These are phyloP conservation scores for Oreamnos americanus DNA, from an alignment of 2,113 vertebrate genomes.

Conservation along the genomic window DNA sequence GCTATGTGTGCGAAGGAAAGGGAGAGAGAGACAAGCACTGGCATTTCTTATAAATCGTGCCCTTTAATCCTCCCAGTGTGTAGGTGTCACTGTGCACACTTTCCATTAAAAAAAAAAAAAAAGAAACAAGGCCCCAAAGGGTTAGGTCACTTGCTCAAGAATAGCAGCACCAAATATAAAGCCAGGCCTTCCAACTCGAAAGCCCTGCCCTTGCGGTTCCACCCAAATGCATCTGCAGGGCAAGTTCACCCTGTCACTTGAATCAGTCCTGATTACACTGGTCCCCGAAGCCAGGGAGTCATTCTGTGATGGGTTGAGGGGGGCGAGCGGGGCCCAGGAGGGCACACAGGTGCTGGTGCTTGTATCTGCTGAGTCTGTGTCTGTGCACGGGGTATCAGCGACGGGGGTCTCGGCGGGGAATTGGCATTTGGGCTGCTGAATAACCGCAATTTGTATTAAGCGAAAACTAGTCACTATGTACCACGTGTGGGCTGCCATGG, in stretches of 20 bases:
- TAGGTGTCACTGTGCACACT: not conserved
- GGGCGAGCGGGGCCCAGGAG: not conserved
- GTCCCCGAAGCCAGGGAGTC: not conserved
- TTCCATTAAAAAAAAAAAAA: not conserved
- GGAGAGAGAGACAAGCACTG: not conserved
- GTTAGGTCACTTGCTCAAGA: not conserved
- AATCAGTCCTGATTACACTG: not conserved
- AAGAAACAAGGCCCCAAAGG: not conserved
- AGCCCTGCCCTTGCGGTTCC: not conserved
- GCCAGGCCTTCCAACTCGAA: not conserved
- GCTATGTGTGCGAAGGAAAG: not conserved
- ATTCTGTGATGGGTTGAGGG: not conserved
- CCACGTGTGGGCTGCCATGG: not conserved
- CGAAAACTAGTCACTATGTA: constrained; percentile 55
- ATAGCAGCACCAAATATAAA: not conserved
- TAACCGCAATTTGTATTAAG: constrained; percentile 60
- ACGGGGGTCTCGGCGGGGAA: constrained; percentile 28
- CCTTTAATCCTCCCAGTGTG: not conserved
- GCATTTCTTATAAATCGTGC: not conserved
- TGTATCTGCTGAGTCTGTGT: not conserved
- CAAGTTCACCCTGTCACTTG: not conserved
- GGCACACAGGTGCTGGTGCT: not conserved
- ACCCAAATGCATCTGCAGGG: accelerated
- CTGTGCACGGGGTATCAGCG: not conserved
- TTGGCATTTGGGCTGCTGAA: constrained; percentile 69